phyloP scores from a whole-genome alignment of 2,888 invertebrate species.

The Isoperla grammatica region DNA sequence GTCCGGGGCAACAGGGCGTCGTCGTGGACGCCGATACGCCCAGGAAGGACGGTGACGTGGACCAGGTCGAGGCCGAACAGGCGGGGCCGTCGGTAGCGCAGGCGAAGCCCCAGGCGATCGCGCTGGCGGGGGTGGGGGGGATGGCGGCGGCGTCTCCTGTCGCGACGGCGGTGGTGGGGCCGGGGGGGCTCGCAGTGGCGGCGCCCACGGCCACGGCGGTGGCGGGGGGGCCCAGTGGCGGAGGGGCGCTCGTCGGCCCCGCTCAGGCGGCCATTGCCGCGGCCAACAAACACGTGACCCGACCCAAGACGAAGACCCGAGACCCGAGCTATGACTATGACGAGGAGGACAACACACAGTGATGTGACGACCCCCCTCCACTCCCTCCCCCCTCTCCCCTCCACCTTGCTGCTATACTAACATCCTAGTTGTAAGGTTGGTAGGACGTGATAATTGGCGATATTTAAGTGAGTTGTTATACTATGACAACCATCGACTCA shows the following conservation, averaged over 20 bases:
- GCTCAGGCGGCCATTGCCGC: conserved; percentile 1
- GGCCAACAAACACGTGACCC: not conserved
- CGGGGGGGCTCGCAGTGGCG: conserved; percentile 47
- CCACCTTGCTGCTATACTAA: too few species aligned
- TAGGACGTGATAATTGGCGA: too few species aligned
- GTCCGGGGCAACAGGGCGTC: not conserved
- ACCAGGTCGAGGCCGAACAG: conserved; percentile 31
- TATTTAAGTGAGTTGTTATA: too few species aligned
- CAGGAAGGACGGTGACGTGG: conserved; percentile 30
- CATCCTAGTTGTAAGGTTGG: too few species aligned
- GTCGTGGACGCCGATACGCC: not conserved
- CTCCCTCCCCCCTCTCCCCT: too few species aligned
- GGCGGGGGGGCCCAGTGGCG: conserved; percentile 45
- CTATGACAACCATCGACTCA: too few species aligned
- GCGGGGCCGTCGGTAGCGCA: conserved; percentile 39
- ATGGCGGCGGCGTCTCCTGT: conserved; percentile 47
- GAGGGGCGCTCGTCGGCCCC: conserved; percentile 23
- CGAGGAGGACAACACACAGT: too few species aligned
- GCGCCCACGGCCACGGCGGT: conserved; percentile 50
- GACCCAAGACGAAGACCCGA: too few species aligned
- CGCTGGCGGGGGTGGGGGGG: conserved; percentile 48
- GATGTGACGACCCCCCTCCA: too few species aligned
- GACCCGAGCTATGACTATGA: too few species aligned
- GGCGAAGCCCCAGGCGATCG: conserved; percentile 47
- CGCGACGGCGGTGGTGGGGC: conserved; percentile 48